Base-by-base conservation (phyloP, 1,140 invertebrate species). In the Camponotus pennsylvanicus region DNA sequence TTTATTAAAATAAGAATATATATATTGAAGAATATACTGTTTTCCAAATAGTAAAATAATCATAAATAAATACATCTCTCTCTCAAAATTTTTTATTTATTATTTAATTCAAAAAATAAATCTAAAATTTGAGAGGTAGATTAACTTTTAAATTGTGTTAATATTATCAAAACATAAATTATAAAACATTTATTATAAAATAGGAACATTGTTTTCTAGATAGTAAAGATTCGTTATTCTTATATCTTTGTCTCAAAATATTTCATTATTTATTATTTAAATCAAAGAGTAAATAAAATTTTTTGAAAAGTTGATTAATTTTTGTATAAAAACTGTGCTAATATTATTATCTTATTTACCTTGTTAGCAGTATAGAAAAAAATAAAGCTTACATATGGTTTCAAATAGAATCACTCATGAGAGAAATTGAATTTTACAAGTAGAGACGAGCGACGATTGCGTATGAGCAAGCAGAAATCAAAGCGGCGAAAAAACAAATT, bases 401-500 rank as follows among this genome's bases (percentile, higher is more conserved):
- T 73, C 27, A 45, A 21, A 75, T 61, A 21, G 63, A 75, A 45
- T 83, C 55, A 83, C 4, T 13, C 52, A 13, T 21, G 27, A 18
- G 40, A 75, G 37, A 49, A 61, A 70, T 59, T 83, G 9, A 73
- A 75, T 63, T 71, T 83, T 21, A 13, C 69, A 73, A 18, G 6
- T 37, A 18, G 34, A 34, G 11, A 49, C n/a, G 40, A 45, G 15
- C 15, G 9, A 61, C 69, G 49, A 34, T 52, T 52, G 49, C 49
- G 49, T 52, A 37, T 32, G 9, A 55, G 27, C 49, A 32, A 52
- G 5, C 40, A 21, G 27, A 61, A 75, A 73, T 83, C 55, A 83
- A 83, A 83, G 69, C 27, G 27, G 52, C 9, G 27, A 52, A 82
- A 73, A 82, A 61, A 21, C 55, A 40, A 71, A 83, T 83, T 42